Evolutionary conservation across 2,113 vertebrate species (phyloP).

Genomic region (Echinops telfairi): DNA sequence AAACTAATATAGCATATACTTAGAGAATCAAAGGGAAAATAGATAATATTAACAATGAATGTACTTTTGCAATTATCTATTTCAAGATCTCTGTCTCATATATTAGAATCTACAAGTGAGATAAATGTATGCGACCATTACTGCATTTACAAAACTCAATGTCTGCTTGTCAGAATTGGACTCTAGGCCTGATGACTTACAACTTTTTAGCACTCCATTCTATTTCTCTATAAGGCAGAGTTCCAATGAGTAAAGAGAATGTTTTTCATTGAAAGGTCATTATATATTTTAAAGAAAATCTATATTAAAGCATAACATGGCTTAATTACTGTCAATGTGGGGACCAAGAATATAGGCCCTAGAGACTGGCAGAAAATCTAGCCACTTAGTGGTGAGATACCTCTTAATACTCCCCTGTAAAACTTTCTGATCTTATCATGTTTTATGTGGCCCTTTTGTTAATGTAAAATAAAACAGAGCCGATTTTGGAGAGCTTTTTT

Average conservation of each 20-base stretch:
- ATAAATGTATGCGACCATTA: neutral
- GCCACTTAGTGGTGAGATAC: neutral
- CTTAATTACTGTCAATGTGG: neutral
- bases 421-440: neutral
- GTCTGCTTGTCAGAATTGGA: neutral
- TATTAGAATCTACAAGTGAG: neutral
- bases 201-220: neutral
- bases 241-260: neutral
- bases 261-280: neutral
- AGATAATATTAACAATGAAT: neutral
- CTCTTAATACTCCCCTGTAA: neutral
- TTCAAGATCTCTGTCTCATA: neutral
- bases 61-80: neutral
- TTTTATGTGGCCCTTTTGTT: neutral
- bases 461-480: neutral
- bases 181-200: neutral
- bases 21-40: neutral
- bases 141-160: neutral
- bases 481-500: neutral
- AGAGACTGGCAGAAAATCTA: neutral
- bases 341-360: neutral
- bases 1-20: neutral
- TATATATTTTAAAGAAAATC: neutral
- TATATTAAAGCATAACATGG: neutral
- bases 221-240: neutral